Conservation (phyloP, 2,888 invertebrate genomes). For the Tubulanus polymorphus region DNA sequence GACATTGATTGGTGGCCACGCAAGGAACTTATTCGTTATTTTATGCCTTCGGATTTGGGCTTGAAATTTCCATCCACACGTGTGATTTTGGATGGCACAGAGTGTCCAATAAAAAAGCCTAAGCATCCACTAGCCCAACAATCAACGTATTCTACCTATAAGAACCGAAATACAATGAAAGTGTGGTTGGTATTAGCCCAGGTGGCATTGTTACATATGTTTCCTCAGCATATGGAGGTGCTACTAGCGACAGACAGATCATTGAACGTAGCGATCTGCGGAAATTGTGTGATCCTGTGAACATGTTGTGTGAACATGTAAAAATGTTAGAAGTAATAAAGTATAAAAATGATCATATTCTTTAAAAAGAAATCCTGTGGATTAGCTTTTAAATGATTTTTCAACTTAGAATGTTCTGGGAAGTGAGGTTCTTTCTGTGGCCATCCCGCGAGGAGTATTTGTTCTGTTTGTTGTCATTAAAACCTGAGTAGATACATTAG, state of each 20-base stretch:
- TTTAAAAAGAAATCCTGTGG: no score
- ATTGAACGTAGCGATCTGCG: constrained; percentile 17
- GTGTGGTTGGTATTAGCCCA: constrained; percentile 19
- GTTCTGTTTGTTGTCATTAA: no score
- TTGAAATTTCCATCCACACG: constrained; percentile 21
- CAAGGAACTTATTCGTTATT: constrained; percentile 9
- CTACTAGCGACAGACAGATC: constrained; percentile 21
- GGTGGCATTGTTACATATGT: constrained; percentile 18
- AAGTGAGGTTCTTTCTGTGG: no score
- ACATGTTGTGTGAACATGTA: constrained; percentile 22
- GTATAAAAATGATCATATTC: constrained; percentile 22
- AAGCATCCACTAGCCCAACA: constrained; percentile 18
- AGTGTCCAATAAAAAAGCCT: constrained; percentile 23
- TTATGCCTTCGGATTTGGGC: constrained; percentile 21
- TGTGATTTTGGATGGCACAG: constrained; percentile 25
- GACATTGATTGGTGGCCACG: constrained; percentile 20
- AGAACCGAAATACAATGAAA: constrained; percentile 25
- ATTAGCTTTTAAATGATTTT: no score
- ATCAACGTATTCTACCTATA: constrained; percentile 23
- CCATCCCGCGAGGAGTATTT: no score
- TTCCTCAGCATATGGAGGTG: constrained; percentile 18
- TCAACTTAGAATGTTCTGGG: constrained; percentile 19
- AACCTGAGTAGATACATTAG: no score
- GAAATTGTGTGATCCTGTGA: constrained; percentile 19
- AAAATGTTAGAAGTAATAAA: constrained; percentile 19